Evolutionary conservation across 2,888 invertebrate genomes (phyloP), one percentile per base, ranked within the genome.

Genomic region (Lingula anatina): DNA sequence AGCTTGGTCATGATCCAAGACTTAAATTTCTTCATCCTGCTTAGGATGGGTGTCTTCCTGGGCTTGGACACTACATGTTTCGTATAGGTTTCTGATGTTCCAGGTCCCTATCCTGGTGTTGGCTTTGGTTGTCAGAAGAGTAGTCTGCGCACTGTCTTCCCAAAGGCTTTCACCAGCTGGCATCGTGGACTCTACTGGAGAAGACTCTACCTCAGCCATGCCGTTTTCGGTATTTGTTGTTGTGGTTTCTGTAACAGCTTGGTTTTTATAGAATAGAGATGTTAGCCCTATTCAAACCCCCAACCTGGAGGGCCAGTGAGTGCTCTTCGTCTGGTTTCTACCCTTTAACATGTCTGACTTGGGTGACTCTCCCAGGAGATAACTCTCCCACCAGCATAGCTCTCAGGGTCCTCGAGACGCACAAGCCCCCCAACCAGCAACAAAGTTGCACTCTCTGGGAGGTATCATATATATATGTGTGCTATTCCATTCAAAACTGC

Each of bases 111-210:
- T 44, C 37, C 49, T 44, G 38, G 3, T 47, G n/a, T 47, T 36
- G 49, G 28, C 37, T 28, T 44, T 44, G 37, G 38, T 49, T 2
- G 27, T 24, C 39, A 26, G 44, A 49, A 26, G 44, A 44, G 37
- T 18, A 44, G 3, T 38, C 37, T n/a, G 44, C 21, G 37, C 38
- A 38, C 44, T 44, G 49, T 36, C 49, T 44, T 49, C 38, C 37
- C 23, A 38, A 38, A 38, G 44, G 37, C 44, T 49, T 49, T 44
- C 49, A 49, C 38, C 38, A 37, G 31, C 44, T 44, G 26, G 44
- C 38, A 28, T 44, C 44, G 44, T 49, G 26, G 23, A 20, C 49
- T 49, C 49, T 49, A 27, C 37, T 21, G 20, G 38, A 49, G n/a
- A 27, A 24, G 44, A 38, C 25, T 27, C 47, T 47, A 27, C 41